These are phyloP conservation scores for Zaprionus africanus DNA, from an alignment of 1,140 invertebrate genomes.

Conservation along the genomic window DNA sequence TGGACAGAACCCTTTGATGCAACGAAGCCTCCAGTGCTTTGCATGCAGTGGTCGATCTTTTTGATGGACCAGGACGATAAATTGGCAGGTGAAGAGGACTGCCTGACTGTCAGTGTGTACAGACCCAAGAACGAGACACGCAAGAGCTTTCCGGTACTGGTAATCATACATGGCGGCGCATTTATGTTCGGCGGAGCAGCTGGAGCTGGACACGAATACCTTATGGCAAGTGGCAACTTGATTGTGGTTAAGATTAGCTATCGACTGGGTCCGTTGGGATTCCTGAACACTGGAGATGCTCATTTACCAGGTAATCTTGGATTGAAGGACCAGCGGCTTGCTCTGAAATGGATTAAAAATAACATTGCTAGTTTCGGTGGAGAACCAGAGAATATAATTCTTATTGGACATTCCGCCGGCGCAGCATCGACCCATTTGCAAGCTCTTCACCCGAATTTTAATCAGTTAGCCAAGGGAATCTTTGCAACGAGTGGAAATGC, in stretches of 20 bases:
- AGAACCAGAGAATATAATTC: conserved; percentile 86
- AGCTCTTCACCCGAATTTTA: conserved; percentile 85
- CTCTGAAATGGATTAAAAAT: conserved; percentile 87
- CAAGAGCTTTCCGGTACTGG: conserved; percentile 83
- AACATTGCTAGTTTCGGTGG: conserved; percentile 87
- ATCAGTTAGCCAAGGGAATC: conserved; percentile 42
- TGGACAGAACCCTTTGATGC: conserved; percentile 48
- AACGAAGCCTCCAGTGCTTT: conserved; percentile 27
- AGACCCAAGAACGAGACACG: conserved; percentile 46
- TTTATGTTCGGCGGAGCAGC: conserved; percentile 84
- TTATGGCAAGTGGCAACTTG: conserved; percentile 87
- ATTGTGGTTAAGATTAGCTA: conserved; percentile 88
- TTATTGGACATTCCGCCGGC: conserved; percentile 86
- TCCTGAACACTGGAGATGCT: conserved; percentile 86
- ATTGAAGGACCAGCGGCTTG: conserved; percentile 88
- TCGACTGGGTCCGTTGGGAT: conserved; percentile 87
- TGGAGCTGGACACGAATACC: conserved; percentile 85
- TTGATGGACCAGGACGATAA: conserved; percentile 30
- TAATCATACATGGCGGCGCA: conserved; percentile 85
- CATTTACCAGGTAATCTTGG: conserved; percentile 87
- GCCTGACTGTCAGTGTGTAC: conserved; percentile 80
- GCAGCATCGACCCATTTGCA: conserved; percentile 88
- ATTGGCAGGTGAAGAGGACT: conserved; percentile 72
- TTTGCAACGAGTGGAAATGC: conserved; percentile 53
- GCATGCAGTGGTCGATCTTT: conserved; percentile 53